Evolutionary conservation across 2,888 invertebrate genomes (phyloP), one percentile per base, ranked within the genome.

Genomic region (Conchocele bisecta): DNA sequence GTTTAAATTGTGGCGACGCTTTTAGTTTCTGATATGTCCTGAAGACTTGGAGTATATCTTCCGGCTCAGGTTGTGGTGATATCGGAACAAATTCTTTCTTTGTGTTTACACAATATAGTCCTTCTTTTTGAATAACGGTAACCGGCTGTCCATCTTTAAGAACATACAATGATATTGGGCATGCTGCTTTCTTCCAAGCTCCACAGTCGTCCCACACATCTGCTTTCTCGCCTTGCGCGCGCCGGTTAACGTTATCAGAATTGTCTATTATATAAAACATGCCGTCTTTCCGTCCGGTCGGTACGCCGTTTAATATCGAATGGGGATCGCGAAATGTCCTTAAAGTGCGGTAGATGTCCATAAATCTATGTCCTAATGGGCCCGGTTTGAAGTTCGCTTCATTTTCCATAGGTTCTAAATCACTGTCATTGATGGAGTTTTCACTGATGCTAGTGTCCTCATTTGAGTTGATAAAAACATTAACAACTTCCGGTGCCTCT

Each of bases 151-250:
- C 26, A 17, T 4, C 22, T n/a, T 15, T n/a, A 2, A 15, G 29
- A 1, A 13, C n/a, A n/a, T n/a, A n/a, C 3, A 29, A 17, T 20
- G 20, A 33, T 11, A 3, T 44, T 13, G 56, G 64, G 6, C 50
- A 35, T 11, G 44, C 17, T 15, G 35, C 63, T 17, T 31, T 29
- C 11, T 35, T 13, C 63, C 63, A 63, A 7, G 54, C 15, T 0
- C 54, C 63, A 24, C 28, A 54, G 26, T 63, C 53, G 22, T 63
- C 54, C 63, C 54, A 42, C 6, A 61, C 26, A 9, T 61, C 48
- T 5, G 48, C 46, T 5, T 22, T 22, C 31, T 35, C n/a, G 7
- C 46, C 59, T 7, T 29, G 24, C 48, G 26, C 15, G 13, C 33
- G 26, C 11, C 31, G 29, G 13, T 22, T 35, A 4, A 46, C 3